A percentile compares a stretch with the other conserved stretches of the same genome.
phyloP scores from a whole-genome alignment of 2,797 vertebrate species.

The Enteromius paludinosus region DNA sequence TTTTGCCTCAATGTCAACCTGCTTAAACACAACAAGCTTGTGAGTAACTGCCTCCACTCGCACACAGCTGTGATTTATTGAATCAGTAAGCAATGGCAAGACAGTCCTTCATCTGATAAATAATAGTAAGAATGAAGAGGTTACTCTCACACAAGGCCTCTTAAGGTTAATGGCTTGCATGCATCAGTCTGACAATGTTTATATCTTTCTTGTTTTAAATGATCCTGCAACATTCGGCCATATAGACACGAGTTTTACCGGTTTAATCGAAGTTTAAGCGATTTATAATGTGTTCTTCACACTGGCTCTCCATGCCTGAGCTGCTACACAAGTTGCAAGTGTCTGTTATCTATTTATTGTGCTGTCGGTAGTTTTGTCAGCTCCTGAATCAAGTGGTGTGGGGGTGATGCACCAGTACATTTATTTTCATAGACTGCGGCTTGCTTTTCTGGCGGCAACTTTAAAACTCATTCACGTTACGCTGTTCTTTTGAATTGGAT shows the following conservation, averaged over 20 bases:
- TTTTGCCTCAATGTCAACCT: conserved; percentile 87
- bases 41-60: conserved; percentile 65
- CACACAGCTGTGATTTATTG: conserved; percentile 26
- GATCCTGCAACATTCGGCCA: conserved; percentile 1
- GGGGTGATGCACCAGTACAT: neutral
- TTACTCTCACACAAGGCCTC: conserved; percentile 35
- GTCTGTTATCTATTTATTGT: conserved; percentile 37
- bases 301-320: conserved; percentile 5
- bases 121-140: conserved; percentile 15
- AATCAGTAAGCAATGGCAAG: conserved; percentile 19
- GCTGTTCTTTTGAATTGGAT: neutral
- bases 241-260: neutral
- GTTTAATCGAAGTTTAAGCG: neutral
- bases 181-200: conserved; percentile 16
- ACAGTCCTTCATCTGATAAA: conserved; percentile 25
- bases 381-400: conserved; percentile 34
- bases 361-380: conserved; percentile 41
- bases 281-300: conserved; percentile 23
- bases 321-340: conserved; percentile 4
- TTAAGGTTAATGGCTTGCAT: conserved; percentile 29
- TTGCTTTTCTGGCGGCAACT: neutral
- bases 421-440: conserved; percentile 22
- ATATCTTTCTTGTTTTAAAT: conserved; percentile 20
- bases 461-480: conserved; percentile 5
- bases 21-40: conserved; percentile 80